Evolutionary conservation across 2,797 vertebrate genomes (phyloP), one percentile per base, ranked within the genome.

Genomic region (Halcyon badia): DNA sequence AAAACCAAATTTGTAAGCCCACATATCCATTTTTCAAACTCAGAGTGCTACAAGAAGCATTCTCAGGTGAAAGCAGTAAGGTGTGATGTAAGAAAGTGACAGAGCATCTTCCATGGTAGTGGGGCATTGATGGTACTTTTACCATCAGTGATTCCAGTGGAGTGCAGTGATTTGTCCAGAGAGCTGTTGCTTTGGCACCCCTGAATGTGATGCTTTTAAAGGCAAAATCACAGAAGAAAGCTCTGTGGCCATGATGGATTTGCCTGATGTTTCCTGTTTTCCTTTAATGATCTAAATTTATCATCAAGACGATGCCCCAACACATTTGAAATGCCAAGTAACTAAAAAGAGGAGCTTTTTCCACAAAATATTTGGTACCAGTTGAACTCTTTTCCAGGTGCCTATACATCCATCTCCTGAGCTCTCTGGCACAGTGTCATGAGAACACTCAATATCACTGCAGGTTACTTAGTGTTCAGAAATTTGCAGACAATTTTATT

Each of bases 241-340:
- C 7, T 65, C 33, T 15, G 4, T 30, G 31, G 18, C 2, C 17
- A 5, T 48, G 28, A 19, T 2, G 9, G 5, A 12, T 61, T 83
- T 80, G 17, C 10, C 30, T 15, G 77, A 7, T 5, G 3, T 10
- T 85, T 79, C 7, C 9, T 5, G 0, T 44, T 76, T 87, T 57
- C 35, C 11, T 56, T 51, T 68, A 73, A 64, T 18, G 10, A 11
- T 60, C 49, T 69, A 54, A 62, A 41, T 51, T 69, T 80, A 6
- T 21, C 10, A 44, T 6, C 11, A 39, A 6, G 20, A 19, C 5
- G n/a, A 51, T 14, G 3, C 9, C 7, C 6, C 0, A 1, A 8
- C 14, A 51, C 5, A 28, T 64, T 82, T 42, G 8, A 5, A 41
- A 42, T 56, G 56, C 5, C 3, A 0, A n/a, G 1, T 42, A 56